A percentile compares a stretch with the other conserved stretches of the same genome.
Conservation (phyloP, 2,113 vertebrate species). For the Epinephelus cyanopodus region DNA sequence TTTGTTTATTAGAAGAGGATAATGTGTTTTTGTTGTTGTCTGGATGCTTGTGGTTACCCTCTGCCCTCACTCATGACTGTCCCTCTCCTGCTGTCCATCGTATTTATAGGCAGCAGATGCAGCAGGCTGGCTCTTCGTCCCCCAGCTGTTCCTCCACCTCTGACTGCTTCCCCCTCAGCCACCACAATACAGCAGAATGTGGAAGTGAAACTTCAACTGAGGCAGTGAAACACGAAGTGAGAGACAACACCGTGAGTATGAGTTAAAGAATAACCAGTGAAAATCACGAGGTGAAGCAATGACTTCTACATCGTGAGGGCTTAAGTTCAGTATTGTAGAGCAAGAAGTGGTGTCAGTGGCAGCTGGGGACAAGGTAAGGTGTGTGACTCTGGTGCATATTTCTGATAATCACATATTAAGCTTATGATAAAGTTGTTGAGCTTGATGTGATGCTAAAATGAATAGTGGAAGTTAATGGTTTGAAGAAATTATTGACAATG, state of each 20-base stretch:
- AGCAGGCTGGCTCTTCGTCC: slow-evolving; percentile 2
- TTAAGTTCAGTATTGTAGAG: neutral
- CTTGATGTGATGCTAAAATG: neutral
- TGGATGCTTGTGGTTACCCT: neutral
- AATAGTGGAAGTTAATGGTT: neutral
- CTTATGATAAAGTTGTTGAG: no score
- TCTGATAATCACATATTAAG: neutral
- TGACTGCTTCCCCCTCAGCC: slow-evolving; percentile 25
- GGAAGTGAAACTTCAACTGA: slow-evolving; percentile 62
- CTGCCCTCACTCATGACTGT: neutral
- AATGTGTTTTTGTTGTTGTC: neutral
- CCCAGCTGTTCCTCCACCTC: slow-evolving; percentile 31
- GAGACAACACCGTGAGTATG: slow-evolving; percentile 14
- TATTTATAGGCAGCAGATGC: slow-evolving; percentile 41
- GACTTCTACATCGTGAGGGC: neutral
- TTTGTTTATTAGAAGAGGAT: neutral
- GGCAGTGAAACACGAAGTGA: slow-evolving; percentile 71
- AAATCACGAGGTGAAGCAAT: neutral
- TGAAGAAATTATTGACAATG: no score
- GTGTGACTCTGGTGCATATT: neutral
- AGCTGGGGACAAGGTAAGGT: slow-evolving; percentile 47
- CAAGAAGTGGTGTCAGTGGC: slow-evolving; percentile 18
- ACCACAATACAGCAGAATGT: slow-evolving; percentile 13
- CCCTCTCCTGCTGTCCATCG: neutral
- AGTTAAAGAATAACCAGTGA: neutral